phyloP scores from a whole-genome alignment of 35 echinoderm and acorn worm genomes.

The Chiridota heheva region DNA sequence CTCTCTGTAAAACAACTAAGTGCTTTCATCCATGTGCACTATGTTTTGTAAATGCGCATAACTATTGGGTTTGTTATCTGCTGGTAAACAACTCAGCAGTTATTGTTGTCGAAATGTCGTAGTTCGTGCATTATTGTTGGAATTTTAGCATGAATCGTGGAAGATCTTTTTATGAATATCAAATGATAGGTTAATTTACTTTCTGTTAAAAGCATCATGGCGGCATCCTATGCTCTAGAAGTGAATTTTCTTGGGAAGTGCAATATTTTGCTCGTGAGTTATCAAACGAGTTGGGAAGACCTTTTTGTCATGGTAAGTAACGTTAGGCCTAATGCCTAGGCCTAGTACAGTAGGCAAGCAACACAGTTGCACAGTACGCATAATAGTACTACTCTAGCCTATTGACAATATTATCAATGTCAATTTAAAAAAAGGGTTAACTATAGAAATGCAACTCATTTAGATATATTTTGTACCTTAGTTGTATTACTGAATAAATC shows the following conservation, averaged over 20 bases:
- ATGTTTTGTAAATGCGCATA: too few relatives aligned
- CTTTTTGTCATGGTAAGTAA: constrained; percentile 28
- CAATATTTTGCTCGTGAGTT: constrained; percentile 19
- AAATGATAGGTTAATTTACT: too few relatives aligned
- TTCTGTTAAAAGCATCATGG: constrained; percentile 5
- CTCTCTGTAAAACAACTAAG: too few relatives aligned
- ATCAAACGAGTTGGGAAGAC: constrained; percentile 26
- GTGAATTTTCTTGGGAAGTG: constrained; percentile 17
- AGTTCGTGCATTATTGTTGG: too few relatives aligned
- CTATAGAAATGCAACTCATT: neutral
- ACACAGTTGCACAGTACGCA: neutral
- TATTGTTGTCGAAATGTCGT: too few relatives aligned
- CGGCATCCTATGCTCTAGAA: constrained; percentile 17
- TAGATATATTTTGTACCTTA: neutral
- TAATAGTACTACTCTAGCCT: neutral
- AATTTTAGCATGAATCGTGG: too few relatives aligned
- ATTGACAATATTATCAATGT: neutral
- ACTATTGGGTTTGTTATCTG: too few relatives aligned
- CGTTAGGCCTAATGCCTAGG: neutral
- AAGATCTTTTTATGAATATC: too few relatives aligned
- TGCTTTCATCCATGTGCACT: too few relatives aligned
- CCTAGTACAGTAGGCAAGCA: neutral
- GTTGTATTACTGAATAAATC: neutral
- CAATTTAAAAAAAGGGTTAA: neutral
- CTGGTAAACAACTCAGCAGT: too few relatives aligned